phyloP scores from a whole-genome alignment of 1,140 invertebrate species.

The Carposina sasakii region DNA sequence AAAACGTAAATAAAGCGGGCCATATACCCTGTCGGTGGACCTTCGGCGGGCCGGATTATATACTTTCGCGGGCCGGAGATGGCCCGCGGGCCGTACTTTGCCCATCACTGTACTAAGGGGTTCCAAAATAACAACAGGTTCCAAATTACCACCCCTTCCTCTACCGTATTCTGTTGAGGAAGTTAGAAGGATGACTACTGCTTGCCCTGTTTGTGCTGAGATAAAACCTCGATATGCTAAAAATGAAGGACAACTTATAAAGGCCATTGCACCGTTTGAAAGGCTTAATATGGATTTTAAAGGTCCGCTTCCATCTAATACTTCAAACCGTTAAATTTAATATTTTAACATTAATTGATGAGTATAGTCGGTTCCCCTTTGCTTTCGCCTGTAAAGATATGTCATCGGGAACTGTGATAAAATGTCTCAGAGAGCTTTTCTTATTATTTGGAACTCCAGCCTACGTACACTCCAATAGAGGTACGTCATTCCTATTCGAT shows the following conservation, averaged over 20 bases:
- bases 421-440: constrained; percentile 21
- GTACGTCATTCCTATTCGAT: constrained; percentile 5
- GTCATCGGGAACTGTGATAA: constrained; percentile 22
- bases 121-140: no score
- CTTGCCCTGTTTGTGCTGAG: constrained; percentile 25
- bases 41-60: background rate
- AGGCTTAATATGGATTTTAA: constrained; percentile 30
- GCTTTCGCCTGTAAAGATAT: constrained; percentile 24
- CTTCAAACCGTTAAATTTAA: constrained; percentile 23
- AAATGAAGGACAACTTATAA: constrained; percentile 18
- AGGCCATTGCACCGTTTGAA: constrained; percentile 28
- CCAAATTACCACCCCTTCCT: no score
- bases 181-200: constrained; percentile 17
- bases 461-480: constrained; percentile 24
- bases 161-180: constrained; percentile 31
- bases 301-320: constrained; percentile 24
- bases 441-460: constrained; percentile 17
- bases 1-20: no score
- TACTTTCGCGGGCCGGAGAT: background rate
- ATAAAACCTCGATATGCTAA: constrained; percentile 24
- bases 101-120: background rate
- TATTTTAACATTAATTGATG: constrained; percentile 28
- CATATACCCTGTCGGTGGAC: no score
- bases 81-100: background rate
- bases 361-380: constrained; percentile 27